Conservation (phyloP, 2,113 vertebrate species). For the Panthera tigris region DNA sequence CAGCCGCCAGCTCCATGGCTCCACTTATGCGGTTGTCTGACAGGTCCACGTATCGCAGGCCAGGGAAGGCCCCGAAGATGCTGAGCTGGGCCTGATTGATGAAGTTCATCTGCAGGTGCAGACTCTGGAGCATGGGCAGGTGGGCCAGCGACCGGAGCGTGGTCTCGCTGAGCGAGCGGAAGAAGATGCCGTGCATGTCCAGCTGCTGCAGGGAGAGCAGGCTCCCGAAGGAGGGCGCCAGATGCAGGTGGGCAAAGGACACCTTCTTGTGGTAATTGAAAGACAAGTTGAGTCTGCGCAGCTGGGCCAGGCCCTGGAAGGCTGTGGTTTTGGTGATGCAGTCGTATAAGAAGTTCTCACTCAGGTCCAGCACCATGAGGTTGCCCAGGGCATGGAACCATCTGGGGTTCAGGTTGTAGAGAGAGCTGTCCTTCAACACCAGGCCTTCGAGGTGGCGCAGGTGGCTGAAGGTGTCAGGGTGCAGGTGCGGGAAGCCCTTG, state of each 20-base stretch:
- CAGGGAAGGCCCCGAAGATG: conserved; percentile 56
- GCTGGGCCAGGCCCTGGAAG: conserved; percentile 38
- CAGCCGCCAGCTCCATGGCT: accelerated
- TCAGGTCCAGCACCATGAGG: conserved; percentile 70
- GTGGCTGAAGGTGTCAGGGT: conserved; percentile 48
- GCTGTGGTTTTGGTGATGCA: conserved; percentile 31
- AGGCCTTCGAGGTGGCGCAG: conserved; percentile 65
- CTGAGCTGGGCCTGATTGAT: conserved; percentile 68
- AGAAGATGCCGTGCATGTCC: conserved; percentile 76
- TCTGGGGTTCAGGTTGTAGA: background rate
- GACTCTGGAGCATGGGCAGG: background rate
- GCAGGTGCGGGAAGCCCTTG: background rate
- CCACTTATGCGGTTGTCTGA: conserved; percentile 70
- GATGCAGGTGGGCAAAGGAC: conserved; percentile 55
- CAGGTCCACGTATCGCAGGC: conserved; percentile 63
- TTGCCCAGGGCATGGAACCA: conserved; percentile 59
- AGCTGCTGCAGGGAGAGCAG: conserved; percentile 61
- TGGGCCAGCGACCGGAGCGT: background rate
- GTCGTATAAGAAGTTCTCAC: conserved; percentile 71
- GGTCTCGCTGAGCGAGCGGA: conserved; percentile 33
- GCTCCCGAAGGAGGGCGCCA: conserved; percentile 52
- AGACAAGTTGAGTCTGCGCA: conserved; percentile 72
- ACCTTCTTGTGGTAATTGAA: conserved; percentile 77
- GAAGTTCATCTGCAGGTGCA: conserved; percentile 74
- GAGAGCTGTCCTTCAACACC: conserved; percentile 75